These are phyloP conservation scores for Erpobdella octoculata DNA, from an alignment of 2,888 invertebrate genomes.

Conservation along the genomic window DNA sequence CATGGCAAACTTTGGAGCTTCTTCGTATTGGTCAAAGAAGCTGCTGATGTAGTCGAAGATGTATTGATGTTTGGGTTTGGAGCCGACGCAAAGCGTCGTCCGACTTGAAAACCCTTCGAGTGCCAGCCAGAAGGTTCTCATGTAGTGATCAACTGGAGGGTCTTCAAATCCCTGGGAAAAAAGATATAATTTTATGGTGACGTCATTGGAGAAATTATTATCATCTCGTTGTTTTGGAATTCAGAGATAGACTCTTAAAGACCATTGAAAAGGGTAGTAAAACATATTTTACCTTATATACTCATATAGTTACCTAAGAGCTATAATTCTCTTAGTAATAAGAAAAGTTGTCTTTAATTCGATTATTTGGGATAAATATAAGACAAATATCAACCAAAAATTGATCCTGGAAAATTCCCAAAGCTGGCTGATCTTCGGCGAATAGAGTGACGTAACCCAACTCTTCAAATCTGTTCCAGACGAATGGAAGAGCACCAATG, in stretches of 20 bases:
- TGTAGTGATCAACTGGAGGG: conserved; percentile 48
- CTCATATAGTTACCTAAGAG: not conserved
- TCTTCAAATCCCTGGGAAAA: conserved; percentile 43
- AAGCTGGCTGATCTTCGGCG: conserved; percentile 47
- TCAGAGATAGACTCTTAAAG: not conserved
- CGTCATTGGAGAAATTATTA: too few relatives aligned
- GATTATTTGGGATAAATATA: not conserved
- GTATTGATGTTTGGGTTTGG: conserved; percentile 42
- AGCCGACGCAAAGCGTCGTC: conserved; percentile 41
- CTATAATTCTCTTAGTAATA: not conserved
- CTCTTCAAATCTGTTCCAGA: conserved; percentile 45
- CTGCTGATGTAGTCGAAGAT: conserved; percentile 44
- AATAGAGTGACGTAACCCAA: conserved; percentile 47
- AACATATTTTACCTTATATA: too few relatives aligned
- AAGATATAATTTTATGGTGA: too few relatives aligned
- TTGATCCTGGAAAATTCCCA: conserved; percentile 45
- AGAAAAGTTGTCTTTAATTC: not conserved
- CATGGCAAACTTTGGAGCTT: conserved; percentile 45
- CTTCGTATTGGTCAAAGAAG: conserved; percentile 39
- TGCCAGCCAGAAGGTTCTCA: conserved; percentile 46
- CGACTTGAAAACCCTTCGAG: not conserved
- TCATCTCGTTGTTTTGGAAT: not conserved
- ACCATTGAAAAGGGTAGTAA: too few relatives aligned
- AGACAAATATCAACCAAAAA: conserved; percentile 34
- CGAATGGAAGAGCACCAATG: conserved; percentile 43